These are phyloP conservation scores for Oophaga pumilio DNA, from an alignment of 2,113 vertebrate genomes.

Conservation along the genomic window DNA sequence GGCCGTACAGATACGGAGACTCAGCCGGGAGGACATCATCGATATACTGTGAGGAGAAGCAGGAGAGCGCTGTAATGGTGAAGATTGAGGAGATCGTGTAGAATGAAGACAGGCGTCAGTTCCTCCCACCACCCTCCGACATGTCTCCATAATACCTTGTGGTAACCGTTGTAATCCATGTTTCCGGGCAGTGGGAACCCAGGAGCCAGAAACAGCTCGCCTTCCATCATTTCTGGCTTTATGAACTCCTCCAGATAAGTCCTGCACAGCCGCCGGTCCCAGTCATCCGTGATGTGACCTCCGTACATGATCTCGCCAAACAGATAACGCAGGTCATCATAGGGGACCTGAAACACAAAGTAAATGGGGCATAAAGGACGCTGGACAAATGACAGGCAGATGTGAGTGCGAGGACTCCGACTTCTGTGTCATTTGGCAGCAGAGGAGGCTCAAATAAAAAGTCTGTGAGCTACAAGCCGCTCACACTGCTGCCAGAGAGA, in stretches of 20 bases:
- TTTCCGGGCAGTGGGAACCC: slow-evolving; percentile 87
- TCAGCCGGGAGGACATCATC: slow-evolving; percentile 83
- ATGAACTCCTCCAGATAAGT: slow-evolving; percentile 92
- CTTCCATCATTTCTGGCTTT: slow-evolving; percentile 90
- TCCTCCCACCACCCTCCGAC: neutral
- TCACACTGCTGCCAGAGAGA: neutral
- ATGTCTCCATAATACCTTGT: slow-evolving; percentile 75
- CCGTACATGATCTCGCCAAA: slow-evolving; percentile 98
- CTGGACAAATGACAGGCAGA: neutral
- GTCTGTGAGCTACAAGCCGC: neutral
- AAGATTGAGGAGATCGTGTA: neutral
- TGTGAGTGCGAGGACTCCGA: neutral
- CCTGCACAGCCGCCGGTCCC: slow-evolving; percentile 90
- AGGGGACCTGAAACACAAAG: slow-evolving; percentile 80
- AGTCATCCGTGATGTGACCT: slow-evolving; percentile 94
- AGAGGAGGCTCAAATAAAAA: neutral
- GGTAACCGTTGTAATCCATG: slow-evolving; percentile 88
- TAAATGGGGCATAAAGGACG: neutral
- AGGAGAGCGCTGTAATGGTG: neutral
- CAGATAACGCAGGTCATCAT: slow-evolving; percentile 90
- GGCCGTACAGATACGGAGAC: slow-evolving; percentile 90
- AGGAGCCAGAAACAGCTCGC: slow-evolving; percentile 83
- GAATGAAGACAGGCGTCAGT: neutral
- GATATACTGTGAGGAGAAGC: slow-evolving; percentile 78
- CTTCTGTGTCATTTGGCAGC: neutral